Conservation (phyloP, 2,888 invertebrate species). For the Phaonia tiefii region DNA sequence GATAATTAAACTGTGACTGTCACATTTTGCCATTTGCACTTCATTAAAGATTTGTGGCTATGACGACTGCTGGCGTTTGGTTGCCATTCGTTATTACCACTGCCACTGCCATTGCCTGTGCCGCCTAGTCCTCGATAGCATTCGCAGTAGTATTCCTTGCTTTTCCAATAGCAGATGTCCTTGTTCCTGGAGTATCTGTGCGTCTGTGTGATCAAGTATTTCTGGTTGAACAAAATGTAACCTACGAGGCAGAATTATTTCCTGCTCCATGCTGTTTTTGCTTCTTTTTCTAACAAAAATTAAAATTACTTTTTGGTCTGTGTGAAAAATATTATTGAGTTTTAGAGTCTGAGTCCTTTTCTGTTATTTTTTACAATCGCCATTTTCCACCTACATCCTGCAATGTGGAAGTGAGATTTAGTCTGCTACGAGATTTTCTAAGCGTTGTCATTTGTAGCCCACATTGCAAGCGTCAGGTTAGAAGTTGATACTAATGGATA, state of each 20-base stretch:
- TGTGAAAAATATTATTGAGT: conserved; percentile 32
- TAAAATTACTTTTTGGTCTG: conserved; percentile 52
- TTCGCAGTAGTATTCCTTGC: not conserved
- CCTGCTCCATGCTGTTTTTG: conserved; percentile 33
- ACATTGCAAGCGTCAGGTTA: too few species aligned
- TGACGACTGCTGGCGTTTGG: conserved; percentile 16
- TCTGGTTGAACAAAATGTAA: conserved; percentile 13
- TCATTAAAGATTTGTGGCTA: conserved; percentile 67
- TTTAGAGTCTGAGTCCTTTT: not conserved
- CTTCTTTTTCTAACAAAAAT: conserved; percentile 25
- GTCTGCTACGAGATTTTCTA: too few species aligned
- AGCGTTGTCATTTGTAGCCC: too few species aligned
- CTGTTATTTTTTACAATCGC: too few species aligned
- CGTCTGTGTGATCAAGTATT: not conserved
- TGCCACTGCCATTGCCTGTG: not conserved
- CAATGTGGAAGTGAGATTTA: too few species aligned
- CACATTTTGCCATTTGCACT: conserved; percentile 68
- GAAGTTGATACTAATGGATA: too few species aligned
- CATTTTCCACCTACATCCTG: too few species aligned
- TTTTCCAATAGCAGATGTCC: too few species aligned
- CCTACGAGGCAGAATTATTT: conserved; percentile 44
- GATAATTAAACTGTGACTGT: conserved; percentile 68
- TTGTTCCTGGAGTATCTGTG: not conserved
- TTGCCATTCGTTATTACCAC: conserved; percentile 12
- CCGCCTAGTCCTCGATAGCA: conserved; percentile 9